Evolutionary conservation across 23 tunicate species (phyloP).

Genomic region (Halocynthia roretzi): DNA sequence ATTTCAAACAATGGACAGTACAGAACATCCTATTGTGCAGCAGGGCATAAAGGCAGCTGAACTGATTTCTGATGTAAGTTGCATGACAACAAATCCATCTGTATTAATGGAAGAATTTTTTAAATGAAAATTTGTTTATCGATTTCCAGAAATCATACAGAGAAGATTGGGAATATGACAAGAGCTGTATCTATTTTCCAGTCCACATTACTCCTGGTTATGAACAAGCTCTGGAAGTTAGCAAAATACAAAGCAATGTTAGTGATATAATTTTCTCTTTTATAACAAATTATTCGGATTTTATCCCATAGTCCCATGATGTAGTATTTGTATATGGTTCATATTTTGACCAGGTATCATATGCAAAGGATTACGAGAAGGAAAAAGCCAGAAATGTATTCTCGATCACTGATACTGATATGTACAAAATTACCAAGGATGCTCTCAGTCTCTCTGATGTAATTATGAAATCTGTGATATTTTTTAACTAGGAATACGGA

Average conservation of each 20-base stretch:
- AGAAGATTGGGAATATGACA: conserved; percentile 93
- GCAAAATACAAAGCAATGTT: conserved; percentile 66
- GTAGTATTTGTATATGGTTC: neutral
- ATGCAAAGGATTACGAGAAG: conserved; percentile 52
- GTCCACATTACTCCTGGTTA: conserved; percentile 94
- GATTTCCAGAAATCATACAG: conserved; percentile 51
- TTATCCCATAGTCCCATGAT: neutral
- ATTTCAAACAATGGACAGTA: conserved; percentile 85
- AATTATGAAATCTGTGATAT: neutral
- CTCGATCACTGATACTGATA: conserved; percentile 78
- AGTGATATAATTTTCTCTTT: conserved; percentile 8
- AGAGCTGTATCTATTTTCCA: conserved; percentile 80
- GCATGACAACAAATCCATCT: neutral
- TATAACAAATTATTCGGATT: neutral
- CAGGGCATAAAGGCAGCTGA: conserved; percentile 95
- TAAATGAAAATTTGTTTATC: neutral
- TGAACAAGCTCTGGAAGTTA: conserved; percentile 53
- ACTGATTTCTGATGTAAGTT: conserved; percentile 70
- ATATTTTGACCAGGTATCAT: conserved; percentile 29
- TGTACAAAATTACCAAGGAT: conserved; percentile 40
- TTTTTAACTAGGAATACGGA: too few species aligned
- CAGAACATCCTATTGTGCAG: conserved; percentile 80
- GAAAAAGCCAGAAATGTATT: conserved; percentile 53
- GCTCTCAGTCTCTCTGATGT: conserved; percentile 44
- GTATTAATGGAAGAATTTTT: neutral